Percentiles rank a stretch among this genome's conserved stretches.
These are phyloP conservation scores for Meandrusa payeni DNA, from an alignment of 2,888 invertebrate genomes.

Conservation along the genomic window DNA sequence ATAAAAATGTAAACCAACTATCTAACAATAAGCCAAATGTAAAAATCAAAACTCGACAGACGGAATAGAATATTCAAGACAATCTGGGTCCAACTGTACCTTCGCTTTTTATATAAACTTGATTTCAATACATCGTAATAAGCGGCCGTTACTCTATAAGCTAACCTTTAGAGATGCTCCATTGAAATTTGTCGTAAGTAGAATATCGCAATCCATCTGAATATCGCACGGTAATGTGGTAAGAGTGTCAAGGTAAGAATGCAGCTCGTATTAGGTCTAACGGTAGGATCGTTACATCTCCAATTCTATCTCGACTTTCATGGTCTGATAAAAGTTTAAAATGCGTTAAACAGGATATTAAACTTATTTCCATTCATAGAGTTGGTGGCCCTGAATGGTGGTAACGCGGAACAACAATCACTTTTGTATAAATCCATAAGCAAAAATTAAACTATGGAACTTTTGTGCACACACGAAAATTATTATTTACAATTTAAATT, in stretches of 20 bases:
- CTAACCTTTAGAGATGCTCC: neutral
- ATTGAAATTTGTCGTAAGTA: slow-evolving; percentile 47
- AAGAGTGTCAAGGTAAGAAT: slow-evolving; percentile 59
- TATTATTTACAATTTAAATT: slow-evolving; percentile 23
- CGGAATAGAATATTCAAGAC: slow-evolving; percentile 28
- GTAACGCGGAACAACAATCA: slow-evolving; percentile 54
- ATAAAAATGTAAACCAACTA: too few relatives aligned
- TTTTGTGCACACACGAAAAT: slow-evolving; percentile 27
- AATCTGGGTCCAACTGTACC: slow-evolving; percentile 25
- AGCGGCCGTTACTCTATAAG: slow-evolving; percentile 1
- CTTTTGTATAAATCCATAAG: slow-evolving; percentile 42
- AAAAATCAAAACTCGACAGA: slow-evolving; percentile 33
- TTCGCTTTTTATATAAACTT: slow-evolving; percentile 25
- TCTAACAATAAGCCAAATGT: too few relatives aligned
- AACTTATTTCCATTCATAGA: slow-evolving; percentile 44
- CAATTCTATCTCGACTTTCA: slow-evolving; percentile 15
- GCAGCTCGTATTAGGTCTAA: slow-evolving; percentile 27
- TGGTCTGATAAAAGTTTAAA: slow-evolving; percentile 13
- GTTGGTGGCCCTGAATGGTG: slow-evolving; percentile 52
- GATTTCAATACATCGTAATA: slow-evolving; percentile 26
- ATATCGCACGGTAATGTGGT: slow-evolving; percentile 45
- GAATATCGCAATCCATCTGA: slow-evolving; percentile 53
- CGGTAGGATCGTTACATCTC: slow-evolving; percentile 12
- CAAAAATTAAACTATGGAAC: slow-evolving; percentile 29
- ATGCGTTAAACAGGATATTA: slow-evolving; percentile 33